These are phyloP conservation scores for Alexandromys fortis DNA, from an alignment of 2,113 vertebrate species.

Conservation along the genomic window DNA sequence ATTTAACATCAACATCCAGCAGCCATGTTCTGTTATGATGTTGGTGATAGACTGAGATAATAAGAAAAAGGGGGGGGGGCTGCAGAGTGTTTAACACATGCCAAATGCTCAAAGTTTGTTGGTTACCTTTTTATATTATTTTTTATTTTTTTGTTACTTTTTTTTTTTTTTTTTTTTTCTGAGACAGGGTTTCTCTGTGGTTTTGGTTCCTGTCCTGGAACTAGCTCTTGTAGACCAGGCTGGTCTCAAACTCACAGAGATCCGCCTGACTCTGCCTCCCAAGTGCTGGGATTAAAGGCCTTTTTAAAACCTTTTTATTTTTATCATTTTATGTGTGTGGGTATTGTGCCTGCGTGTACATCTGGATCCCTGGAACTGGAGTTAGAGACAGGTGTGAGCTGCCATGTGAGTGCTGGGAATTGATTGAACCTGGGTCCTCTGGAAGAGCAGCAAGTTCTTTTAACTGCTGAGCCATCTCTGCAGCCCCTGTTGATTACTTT, in stretches of 20 bases:
- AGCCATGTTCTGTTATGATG: neutral
- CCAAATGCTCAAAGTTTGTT: neutral
- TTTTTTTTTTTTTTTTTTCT: neutral
- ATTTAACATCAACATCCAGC: neutral
- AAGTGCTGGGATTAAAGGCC: too few species aligned
- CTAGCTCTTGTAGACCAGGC: too few species aligned
- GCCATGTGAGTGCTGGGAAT: neutral
- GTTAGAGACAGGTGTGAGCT: neutral
- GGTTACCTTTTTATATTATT: neutral
- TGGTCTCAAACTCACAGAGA: too few species aligned
- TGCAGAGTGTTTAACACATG: neutral
- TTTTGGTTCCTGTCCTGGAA: too few species aligned
- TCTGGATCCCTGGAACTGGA: neutral
- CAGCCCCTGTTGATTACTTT: neutral
- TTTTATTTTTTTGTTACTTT: neutral
- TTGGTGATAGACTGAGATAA: neutral
- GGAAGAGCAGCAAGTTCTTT: neutral
- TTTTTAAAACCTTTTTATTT: neutral
- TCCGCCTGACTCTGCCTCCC: too few species aligned
- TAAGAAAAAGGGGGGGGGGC: neutral
- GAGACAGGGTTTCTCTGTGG: too few species aligned
- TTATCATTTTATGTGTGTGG: neutral
- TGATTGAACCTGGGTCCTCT: neutral
- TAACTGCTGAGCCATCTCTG: neutral
- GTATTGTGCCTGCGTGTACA: neutral